These are phyloP conservation scores for Mormyrus iriodes DNA, from an alignment of 2,113 vertebrate genomes.

Conservation along the genomic window DNA sequence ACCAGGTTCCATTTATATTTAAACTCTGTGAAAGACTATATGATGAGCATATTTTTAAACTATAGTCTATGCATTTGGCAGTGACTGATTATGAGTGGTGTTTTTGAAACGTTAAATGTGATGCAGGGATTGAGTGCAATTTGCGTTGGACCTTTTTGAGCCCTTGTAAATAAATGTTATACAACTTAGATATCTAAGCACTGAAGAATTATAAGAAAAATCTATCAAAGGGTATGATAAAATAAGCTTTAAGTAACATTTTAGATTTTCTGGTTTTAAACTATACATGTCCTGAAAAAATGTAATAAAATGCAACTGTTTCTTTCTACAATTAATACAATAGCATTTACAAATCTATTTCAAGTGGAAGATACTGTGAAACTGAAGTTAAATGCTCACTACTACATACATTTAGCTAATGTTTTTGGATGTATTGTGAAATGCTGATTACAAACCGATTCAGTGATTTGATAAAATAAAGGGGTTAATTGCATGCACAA, in stretches of 20 bases:
- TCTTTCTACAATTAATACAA: background rate
- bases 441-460: background rate
- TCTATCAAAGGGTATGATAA: background rate
- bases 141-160: background rate
- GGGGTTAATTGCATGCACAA: constrained; percentile 4
- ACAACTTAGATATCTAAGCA: background rate
- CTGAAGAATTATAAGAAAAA: background rate
- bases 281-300: background rate
- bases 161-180: background rate
- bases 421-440: background rate
- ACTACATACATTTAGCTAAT: background rate
- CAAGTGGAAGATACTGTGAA: background rate
- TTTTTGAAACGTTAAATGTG: background rate
- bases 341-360: background rate
- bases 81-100: background rate
- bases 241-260: background rate
- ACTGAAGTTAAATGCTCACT: background rate
- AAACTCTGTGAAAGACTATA: background rate
- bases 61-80: background rate
- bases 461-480: background rate
- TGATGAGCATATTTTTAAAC: background rate
- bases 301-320: background rate
- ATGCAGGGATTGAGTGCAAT: background rate
- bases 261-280: background rate
- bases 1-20: background rate